Conservation (phyloP, 1,140 invertebrate genomes). For the Leguminivora glycinivorella region DNA sequence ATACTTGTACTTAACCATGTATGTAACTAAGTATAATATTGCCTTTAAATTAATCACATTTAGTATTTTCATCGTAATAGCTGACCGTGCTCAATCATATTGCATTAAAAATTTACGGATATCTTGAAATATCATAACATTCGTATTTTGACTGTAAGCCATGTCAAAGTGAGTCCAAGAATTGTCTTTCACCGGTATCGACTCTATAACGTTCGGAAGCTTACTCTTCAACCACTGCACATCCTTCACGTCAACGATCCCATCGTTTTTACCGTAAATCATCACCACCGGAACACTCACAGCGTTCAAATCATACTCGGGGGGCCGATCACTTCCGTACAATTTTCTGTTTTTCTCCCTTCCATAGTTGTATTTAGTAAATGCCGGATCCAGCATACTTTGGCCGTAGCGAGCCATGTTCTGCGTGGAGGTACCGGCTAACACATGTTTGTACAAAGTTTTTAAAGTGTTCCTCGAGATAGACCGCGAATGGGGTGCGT, state of each 20-base stretch:
- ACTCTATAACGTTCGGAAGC: slow-evolving; percentile 9
- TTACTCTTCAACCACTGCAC: slow-evolving; percentile 31
- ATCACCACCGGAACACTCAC: slow-evolving; percentile 80
- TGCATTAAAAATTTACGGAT: background rate
- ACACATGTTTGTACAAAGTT: slow-evolving; percentile 14
- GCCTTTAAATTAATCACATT: too few relatives aligned
- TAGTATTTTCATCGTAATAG: background rate
- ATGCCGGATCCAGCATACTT: slow-evolving; percentile 52
- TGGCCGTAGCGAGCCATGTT: slow-evolving; percentile 78
- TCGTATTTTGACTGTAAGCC: background rate
- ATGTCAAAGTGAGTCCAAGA: slow-evolving; percentile 18
- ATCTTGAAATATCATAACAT: background rate
- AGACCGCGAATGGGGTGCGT: background rate
- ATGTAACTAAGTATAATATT: too few relatives aligned
- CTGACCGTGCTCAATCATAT: background rate
- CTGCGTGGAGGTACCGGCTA: slow-evolving; percentile 79
- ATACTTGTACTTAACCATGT: too few relatives aligned
- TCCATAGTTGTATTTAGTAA: slow-evolving; percentile 80
- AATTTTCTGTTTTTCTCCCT: slow-evolving; percentile 70
- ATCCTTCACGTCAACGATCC: slow-evolving; percentile 63
- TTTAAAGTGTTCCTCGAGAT: background rate
- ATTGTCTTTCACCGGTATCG: background rate
- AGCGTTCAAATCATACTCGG: slow-evolving; percentile 79
- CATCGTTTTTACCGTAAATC: slow-evolving; percentile 82
- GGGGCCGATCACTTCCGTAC: slow-evolving; percentile 78